phyloP scores from a whole-genome alignment of 1,140 invertebrate genomes.

The Daktulosphaira vitifoliae region DNA sequence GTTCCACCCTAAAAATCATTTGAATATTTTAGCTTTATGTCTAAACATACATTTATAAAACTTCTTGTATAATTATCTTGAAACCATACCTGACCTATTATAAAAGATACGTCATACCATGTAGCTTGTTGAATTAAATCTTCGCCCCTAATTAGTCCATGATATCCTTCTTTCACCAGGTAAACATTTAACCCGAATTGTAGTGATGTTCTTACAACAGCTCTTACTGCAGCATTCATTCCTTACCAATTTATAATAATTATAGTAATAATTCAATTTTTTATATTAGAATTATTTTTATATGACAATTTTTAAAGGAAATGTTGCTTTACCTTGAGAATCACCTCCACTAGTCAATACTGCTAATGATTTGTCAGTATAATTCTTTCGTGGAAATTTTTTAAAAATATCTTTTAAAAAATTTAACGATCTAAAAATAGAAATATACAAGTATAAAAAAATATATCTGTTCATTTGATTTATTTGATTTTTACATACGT shows the following conservation, averaged over 20 bases:
- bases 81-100: slow-evolving; percentile 49
- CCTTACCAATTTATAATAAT: slow-evolving; percentile 42
- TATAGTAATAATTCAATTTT: neutral
- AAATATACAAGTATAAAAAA: too few relatives aligned
- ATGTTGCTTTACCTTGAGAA: slow-evolving; percentile 31
- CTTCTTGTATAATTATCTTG: too few relatives aligned
- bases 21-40: too few relatives aligned
- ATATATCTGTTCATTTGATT: too few relatives aligned
- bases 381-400: neutral
- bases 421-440: neutral
- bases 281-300: neutral
- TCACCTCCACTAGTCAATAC: slow-evolving; percentile 37
- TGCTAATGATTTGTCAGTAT: slow-evolving; percentile 1
- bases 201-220: slow-evolving; percentile 53
- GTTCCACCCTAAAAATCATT: slow-evolving; percentile 52
- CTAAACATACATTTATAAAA: too few relatives aligned
- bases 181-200: slow-evolving; percentile 54
- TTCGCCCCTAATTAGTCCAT: slow-evolving; percentile 56
- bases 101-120: slow-evolving; percentile 42
- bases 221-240: slow-evolving; percentile 56
- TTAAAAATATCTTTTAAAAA: neutral
- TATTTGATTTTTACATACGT: too few relatives aligned
- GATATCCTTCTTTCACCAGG: slow-evolving; percentile 56
- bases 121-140: slow-evolving; percentile 51
- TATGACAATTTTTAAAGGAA: neutral